These are phyloP conservation scores for Xiphophorus maculatus DNA, from an alignment of 2,113 vertebrate genomes.

Conservation along the genomic window DNA sequence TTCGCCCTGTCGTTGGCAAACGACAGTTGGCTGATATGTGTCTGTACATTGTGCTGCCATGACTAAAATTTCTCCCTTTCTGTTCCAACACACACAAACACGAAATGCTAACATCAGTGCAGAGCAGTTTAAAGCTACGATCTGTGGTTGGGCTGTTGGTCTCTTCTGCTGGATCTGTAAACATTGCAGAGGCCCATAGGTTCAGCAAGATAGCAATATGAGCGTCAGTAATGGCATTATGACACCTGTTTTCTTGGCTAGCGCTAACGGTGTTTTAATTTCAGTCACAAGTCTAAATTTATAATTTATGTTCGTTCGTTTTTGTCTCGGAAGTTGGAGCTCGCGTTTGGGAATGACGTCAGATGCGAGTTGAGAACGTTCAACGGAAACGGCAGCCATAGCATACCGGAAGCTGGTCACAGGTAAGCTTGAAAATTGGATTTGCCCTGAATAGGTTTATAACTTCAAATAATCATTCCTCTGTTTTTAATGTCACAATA, in stretches of 20 bases:
- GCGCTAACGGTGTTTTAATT: neutral
- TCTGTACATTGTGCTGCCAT: constrained; percentile 75
- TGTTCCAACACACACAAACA: constrained; percentile 22
- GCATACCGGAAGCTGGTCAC: too few relatives aligned
- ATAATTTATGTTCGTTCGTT: neutral
- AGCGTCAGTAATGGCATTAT: neutral
- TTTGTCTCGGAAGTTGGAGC: neutral
- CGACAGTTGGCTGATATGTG: constrained; percentile 67
- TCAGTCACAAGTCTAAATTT: neutral
- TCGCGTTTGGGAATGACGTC: neutral
- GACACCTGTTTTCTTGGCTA: neutral
- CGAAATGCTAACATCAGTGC: constrained; percentile 3
- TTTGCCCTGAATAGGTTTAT: too few relatives aligned
- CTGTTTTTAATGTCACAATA: too few relatives aligned
- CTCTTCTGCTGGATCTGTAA: constrained; percentile 25
- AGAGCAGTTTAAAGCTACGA: constrained; percentile 55
- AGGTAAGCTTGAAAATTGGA: too few relatives aligned
- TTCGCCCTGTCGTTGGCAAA: constrained; percentile 64
- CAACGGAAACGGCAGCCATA: too few relatives aligned
- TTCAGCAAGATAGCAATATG: neutral
- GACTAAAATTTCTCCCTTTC: constrained; percentile 13
- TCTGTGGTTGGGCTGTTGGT: constrained; percentile 7
- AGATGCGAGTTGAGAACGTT: neutral
- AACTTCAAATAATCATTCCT: too few relatives aligned
- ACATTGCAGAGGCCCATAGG: constrained; percentile 3